These are phyloP conservation scores for Girardia tigrina DNA, from an alignment of 2,888 invertebrate genomes.

Conservation along the genomic window DNA sequence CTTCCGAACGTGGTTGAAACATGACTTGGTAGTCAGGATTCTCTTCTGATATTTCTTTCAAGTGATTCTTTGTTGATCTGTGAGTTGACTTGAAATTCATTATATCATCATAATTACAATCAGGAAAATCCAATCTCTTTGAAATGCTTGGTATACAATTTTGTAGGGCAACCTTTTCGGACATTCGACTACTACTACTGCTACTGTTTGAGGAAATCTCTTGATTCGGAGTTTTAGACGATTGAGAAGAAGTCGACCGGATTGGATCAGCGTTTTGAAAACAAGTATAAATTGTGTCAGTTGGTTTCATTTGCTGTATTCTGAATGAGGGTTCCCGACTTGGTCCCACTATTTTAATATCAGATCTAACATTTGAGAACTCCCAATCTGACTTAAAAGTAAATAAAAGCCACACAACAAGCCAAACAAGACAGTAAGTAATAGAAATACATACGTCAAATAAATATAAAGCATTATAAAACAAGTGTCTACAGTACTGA, in stretches of 20 bases:
- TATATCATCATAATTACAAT: background rate
- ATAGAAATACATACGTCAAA: background rate
- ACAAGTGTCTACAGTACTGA: background rate
- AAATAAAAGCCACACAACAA: background rate
- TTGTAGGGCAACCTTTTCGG: background rate
- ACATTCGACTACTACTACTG: background rate
- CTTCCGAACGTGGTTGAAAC: background rate
- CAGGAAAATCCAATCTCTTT: background rate
- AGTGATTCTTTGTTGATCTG: background rate
- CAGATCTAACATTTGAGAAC: background rate
- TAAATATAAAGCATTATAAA: constrained; percentile 1
- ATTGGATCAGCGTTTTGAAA: background rate
- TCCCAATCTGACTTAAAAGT: constrained; percentile 2
- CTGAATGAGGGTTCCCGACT: background rate
- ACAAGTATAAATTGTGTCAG: background rate
- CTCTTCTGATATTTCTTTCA: constrained; percentile 2
- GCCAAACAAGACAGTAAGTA: background rate
- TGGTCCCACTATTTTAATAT: background rate
- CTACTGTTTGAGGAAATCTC: background rate
- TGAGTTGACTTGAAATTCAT: background rate
- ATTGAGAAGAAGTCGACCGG: background rate
- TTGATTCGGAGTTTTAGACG: background rate
- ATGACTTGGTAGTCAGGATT: background rate
- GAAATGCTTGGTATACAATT: background rate
- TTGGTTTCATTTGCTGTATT: background rate